Base-by-base conservation (phyloP, 2,888 invertebrate species). In the Deilephila porcellus region DNA sequence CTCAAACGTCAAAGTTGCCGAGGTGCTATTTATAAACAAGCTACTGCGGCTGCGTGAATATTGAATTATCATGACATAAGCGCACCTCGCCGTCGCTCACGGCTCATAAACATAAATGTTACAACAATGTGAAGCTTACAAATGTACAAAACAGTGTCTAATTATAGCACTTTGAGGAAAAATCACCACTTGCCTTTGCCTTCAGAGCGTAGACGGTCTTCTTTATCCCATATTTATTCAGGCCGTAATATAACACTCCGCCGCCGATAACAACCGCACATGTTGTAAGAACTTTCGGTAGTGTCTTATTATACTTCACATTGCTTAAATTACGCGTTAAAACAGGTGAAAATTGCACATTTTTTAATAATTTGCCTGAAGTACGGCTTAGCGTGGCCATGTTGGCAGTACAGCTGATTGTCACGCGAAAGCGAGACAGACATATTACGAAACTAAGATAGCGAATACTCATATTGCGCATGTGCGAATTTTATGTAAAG, bases 331-430 rank as follows among this genome's bases (percentile, higher is more conserved):
- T 91, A 76, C 92, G 89, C 73, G 81, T 80, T 60, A 88, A 83
- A 86, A 86, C 82, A 53, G 88, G 86, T 63, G 87, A 83, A 87
- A 89, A 81, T 79, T 89, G 88, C 76, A 91, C 83, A 88, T 93
- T 93, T 89, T 85, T 87, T 71, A 94, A 85, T 86, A 95, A 89
- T 90, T 92, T 94, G 71, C 82, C 84, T 77, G 93, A 88, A 79
- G 88, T 87, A 84, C 93, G 92, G 87, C 93, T 87, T 82, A 94
- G 74, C 87, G 94, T 91, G 86, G 95, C 95, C 95, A 95, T 95
- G 91, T 93, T 95, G 92, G 87, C 80, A 90, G 86, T 90, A 91
- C 91, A 90, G 91, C 87, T 89, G 88, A 88, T 86, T 88, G 89
- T 88, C 88, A 79, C 85, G 84, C 84, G 85, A 79, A 81, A 89